Percentiles rank a stretch among this genome's conserved stretches.
phyloP scores from a whole-genome alignment of 2,797 vertebrate species.

The Alcedo atthis region DNA sequence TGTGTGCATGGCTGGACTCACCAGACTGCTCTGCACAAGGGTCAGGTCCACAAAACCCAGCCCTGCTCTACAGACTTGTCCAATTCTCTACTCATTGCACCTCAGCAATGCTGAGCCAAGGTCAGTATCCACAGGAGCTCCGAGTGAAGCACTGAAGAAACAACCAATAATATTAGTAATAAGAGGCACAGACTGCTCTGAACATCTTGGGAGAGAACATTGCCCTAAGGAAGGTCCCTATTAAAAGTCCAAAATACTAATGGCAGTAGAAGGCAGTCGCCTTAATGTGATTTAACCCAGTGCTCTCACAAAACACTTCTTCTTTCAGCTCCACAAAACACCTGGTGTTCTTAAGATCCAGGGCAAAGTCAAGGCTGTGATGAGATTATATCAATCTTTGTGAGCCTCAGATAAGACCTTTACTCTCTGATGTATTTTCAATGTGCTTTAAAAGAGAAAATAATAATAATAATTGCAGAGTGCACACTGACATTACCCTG shows the following conservation, averaged over 20 bases:
- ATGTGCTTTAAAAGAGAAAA: background rate
- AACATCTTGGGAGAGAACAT: background rate
- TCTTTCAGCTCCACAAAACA: conserved; percentile 8
- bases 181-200: background rate
- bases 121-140: background rate
- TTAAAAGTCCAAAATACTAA: conserved; percentile 30
- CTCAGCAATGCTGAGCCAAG: background rate
- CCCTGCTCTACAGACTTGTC: background rate
- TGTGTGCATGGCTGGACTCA: accelerated
- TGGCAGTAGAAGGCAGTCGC: conserved; percentile 14
- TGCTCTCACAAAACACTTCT: background rate
- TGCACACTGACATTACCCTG: background rate
- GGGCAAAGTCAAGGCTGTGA: background rate
- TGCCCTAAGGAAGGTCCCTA: conserved; percentile 24
- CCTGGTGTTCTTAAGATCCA: conserved; percentile 15
- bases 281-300: conserved; percentile 10
- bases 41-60: background rate
- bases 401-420: conserved; percentile 1
- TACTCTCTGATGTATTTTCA: background rate
- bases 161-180: background rate
- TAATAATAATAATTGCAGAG: background rate
- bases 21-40: accelerated
- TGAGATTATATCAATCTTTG: background rate
- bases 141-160: background rate
- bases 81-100: background rate